Evolutionary conservation across 2,113 vertebrate species (phyloP), one percentile per base, ranked within the genome.

Genomic region (Psittacus erithacus): DNA sequence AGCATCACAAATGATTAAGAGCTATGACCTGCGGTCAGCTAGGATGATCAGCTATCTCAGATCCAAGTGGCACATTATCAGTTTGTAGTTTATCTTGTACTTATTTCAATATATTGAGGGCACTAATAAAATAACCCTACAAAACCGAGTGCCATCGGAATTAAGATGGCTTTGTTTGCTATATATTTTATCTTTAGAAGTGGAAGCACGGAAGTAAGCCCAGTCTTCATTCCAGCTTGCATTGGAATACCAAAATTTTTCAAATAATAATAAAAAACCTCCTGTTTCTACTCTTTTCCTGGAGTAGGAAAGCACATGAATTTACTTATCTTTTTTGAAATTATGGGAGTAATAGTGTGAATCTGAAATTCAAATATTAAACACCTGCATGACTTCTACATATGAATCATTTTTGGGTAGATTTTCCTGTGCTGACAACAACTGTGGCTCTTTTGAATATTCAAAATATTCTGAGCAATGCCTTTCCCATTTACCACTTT

Each of bases 41-140:
- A 39, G n/a, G 53, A 52, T 25, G 13, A 64, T 47, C 29, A 59
- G 7, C 25, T 2, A 23, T 25, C 46, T 75, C 25, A 35, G n/a
- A 68, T 60, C 29, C 14, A 75, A 53, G 14, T 19, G 25, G 31
- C 1, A 1, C 0, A 0, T n/a, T 35, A 35, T 18, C 35, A 47
- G n/a, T 86, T 68, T 80, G 53, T 57, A 71, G 20, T 53, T 86
- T 47, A 18, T 41, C n/a, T 53, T 52, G 35, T 25, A 46, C 19
- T 47, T 75, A 47, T 62, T 86, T 62, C n/a, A 33, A 17, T 41
- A 35, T 17, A 53, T 47, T 68, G 17, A 53, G 19, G 7, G 8
- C 9, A 46, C 6, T 52, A 53, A 31, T 67, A 46, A 57, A 73
- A 60, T 35, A 62, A 39, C 9, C 59, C 35, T 23, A 38, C 31